Percentiles rank a stretch among this genome's conserved stretches.
Evolutionary conservation across 2,113 vertebrate genomes (phyloP).

Genomic region (Hystrix brachyura): DNA sequence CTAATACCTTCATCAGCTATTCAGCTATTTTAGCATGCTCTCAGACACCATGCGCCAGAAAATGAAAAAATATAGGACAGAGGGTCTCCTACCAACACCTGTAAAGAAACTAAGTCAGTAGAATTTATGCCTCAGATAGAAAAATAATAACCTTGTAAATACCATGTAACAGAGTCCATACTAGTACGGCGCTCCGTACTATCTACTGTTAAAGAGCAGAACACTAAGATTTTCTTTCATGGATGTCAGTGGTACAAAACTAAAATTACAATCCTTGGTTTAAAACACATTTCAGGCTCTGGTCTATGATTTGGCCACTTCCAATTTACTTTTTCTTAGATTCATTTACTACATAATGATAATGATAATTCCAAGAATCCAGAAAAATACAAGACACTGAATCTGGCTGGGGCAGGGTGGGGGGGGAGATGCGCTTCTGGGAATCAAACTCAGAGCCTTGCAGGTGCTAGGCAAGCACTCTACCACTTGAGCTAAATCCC

Average conservation of each 20-base stretch:
- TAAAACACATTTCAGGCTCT: background rate
- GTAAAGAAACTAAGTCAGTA: background rate
- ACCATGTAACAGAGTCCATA: background rate
- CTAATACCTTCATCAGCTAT: background rate
- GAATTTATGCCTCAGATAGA: background rate
- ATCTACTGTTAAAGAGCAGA: background rate
- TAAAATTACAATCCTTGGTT: background rate
- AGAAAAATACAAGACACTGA: background rate
- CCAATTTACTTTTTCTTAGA: background rate
- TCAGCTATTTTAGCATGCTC: background rate
- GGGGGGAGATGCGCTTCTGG: too few species aligned
- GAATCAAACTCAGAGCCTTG: too few species aligned
- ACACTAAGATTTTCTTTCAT: background rate
- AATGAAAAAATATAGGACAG: background rate
- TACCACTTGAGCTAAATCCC: too few species aligned
- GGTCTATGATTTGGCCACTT: background rate
- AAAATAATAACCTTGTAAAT: background rate
- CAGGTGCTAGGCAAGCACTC: too few species aligned
- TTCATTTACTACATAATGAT: background rate
- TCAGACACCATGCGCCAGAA: background rate
- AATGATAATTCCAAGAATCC: background rate
- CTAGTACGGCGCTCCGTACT: fast-evolving
- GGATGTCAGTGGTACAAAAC: background rate
- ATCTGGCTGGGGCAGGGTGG: too few species aligned
- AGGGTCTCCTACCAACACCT: background rate